phyloP scores from a whole-genome alignment of 53 echinoderm and acorn worm genomes.

The Paelopatides confundens region DNA sequence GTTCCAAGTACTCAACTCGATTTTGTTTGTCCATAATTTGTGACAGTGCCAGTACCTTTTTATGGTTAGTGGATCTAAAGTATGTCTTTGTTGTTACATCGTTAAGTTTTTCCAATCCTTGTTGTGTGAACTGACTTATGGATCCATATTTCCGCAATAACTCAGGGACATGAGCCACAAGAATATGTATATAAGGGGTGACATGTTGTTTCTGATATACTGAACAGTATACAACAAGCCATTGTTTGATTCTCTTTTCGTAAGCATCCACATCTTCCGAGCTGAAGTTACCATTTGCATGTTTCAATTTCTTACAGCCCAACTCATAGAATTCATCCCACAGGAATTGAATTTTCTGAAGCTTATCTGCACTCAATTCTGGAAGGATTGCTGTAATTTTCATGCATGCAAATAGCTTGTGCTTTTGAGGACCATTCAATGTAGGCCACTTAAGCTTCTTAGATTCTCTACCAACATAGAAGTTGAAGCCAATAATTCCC shows the following conservation, averaged over 20 bases:
- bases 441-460: slow-evolving; percentile 49
- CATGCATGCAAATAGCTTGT: slow-evolving; percentile 32
- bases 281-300: slow-evolving; percentile 33
- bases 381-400: slow-evolving; percentile 42
- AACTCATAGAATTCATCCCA: slow-evolving; percentile 46
- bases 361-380: slow-evolving; percentile 29
- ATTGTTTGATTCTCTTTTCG: slow-evolving; percentile 28
- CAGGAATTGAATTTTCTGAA: slow-evolving; percentile 24
- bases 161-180: slow-evolving; percentile 57
- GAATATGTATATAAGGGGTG: slow-evolving; percentile 41
- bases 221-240: slow-evolving; percentile 30
- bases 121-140: slow-evolving; percentile 49
- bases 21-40: slow-evolving; percentile 16
- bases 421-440: slow-evolving; percentile 32
- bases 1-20: too few relatives aligned
- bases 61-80: slow-evolving; percentile 45
- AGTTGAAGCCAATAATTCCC: slow-evolving; percentile 40
- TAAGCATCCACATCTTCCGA: slow-evolving; percentile 24
- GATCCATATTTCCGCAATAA: slow-evolving; percentile 7
- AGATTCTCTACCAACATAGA: slow-evolving; percentile 35
- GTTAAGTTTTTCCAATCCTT: slow-evolving; percentile 60
- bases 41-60: slow-evolving; percentile 23
- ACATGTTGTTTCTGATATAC: slow-evolving; percentile 51
- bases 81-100: slow-evolving; percentile 48
- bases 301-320: not conserved